These are phyloP conservation scores for Cylloceria caligata DNA, from an alignment of 2,888 invertebrate genomes.

Conservation along the genomic window DNA sequence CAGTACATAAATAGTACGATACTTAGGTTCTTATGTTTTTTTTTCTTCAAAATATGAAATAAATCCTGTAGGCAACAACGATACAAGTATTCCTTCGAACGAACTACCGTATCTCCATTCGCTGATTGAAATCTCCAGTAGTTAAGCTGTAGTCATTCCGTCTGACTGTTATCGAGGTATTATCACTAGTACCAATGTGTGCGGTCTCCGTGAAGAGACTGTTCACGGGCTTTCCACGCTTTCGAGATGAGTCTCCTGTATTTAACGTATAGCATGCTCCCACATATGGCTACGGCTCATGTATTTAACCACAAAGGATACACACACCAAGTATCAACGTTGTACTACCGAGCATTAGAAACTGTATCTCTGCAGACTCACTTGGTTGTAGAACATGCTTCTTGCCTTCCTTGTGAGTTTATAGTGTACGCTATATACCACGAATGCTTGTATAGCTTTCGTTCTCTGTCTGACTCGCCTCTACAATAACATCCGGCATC, in stretches of 20 bases:
- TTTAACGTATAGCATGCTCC: conserved; percentile 20
- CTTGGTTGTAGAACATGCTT: conserved; percentile 31
- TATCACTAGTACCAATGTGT: conserved; percentile 32
- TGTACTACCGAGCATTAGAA: conserved; percentile 40
- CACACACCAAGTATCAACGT: conserved; percentile 1
- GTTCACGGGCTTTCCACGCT: conserved; percentile 47
- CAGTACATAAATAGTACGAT: too few species aligned
- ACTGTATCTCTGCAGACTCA: conserved; percentile 29
- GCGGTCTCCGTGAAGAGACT: conserved; percentile 1
- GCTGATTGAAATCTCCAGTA: conserved; percentile 29
- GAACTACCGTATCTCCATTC: conserved; percentile 22
- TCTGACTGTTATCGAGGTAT: conserved; percentile 57
- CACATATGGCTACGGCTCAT: conserved; percentile 24
- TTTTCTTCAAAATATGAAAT: not conserved
- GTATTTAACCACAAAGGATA: conserved; percentile 50
- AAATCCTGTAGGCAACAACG: not conserved
- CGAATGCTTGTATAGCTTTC: conserved; percentile 29
- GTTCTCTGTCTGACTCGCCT: conserved; percentile 35
- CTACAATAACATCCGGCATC: conserved; percentile 64
- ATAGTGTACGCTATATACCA: not conserved
- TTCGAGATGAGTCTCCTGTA: conserved; percentile 44
- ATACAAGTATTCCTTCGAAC: conserved; percentile 25
- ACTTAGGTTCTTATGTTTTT: too few species aligned
- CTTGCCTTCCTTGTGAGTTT: conserved; percentile 39
- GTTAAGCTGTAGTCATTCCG: conserved; percentile 35